phyloP scores from a whole-genome alignment of 2,113 vertebrate species.

The Enhydra lutris region DNA sequence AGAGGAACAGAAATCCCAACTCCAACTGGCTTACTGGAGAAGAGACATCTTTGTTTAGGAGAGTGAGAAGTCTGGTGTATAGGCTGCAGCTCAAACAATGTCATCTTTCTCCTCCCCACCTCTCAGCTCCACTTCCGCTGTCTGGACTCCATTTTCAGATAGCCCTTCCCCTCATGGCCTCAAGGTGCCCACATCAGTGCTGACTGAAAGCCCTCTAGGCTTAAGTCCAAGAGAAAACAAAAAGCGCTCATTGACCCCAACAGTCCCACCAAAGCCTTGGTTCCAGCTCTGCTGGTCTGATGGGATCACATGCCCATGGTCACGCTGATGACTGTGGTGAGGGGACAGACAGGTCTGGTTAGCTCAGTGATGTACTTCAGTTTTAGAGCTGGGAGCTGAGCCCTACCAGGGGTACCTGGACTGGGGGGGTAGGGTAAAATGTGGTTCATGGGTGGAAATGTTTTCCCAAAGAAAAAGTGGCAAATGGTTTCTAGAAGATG shows the following conservation, averaged over 20 bases:
- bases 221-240: neutral
- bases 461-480: neutral
- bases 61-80: neutral
- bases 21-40: neutral
- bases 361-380: neutral
- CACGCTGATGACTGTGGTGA: neutral
- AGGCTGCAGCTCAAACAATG: neutral
- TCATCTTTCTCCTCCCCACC: neutral
- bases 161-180: neutral
- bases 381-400: neutral
- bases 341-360: neutral
- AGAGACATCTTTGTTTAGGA: neutral
- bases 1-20: neutral
- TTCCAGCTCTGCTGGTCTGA: neutral
- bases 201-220: neutral
- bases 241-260: neutral
- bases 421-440: neutral
- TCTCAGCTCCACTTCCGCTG: neutral
- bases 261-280: neutral
- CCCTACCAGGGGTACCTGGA: neutral
- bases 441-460: rapidly evolving
- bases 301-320: neutral
- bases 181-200: neutral
- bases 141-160: neutral
- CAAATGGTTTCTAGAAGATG: neutral